Percentiles rank a stretch among this genome's conserved stretches.
Conservation (phyloP, 2,888 invertebrate species). For the Harpagoxenus sublaevis region DNA sequence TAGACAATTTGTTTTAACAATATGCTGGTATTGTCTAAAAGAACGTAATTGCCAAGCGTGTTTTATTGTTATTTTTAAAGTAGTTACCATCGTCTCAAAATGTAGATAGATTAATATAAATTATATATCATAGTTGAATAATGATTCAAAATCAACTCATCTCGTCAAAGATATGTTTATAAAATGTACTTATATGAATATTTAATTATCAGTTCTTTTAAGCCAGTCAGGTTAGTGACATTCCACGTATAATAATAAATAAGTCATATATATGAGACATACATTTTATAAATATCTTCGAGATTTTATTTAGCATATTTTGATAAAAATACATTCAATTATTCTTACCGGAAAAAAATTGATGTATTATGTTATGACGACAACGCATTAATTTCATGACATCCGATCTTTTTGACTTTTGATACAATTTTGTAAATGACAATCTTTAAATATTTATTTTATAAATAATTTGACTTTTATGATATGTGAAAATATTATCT, state of each 20-base stretch:
- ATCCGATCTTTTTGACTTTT: not conserved
- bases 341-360: not conserved
- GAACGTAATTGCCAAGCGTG: not conserved
- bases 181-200: not conserved
- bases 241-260: constrained; percentile 11
- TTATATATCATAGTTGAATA: constrained; percentile 1
- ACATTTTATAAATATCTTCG: constrained; percentile 6
- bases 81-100: not conserved
- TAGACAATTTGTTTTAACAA: not conserved
- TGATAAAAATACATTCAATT: constrained; percentile 22
- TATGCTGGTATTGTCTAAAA: not conserved
- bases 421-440: constrained; percentile 10
- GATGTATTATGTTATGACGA: constrained; percentile 10
- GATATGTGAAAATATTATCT: not conserved
- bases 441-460: not conserved
- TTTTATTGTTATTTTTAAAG: constrained; percentile 9
- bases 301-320: constrained; percentile 22
- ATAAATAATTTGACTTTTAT: not conserved
- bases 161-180: constrained; percentile 31
- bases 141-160: not conserved
- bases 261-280: not conserved
- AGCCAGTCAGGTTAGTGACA: constrained; percentile 8
- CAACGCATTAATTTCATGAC: constrained; percentile 1
- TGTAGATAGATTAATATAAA: not conserved
- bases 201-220: not conserved